Evolutionary conservation across 1,140 invertebrate species (phyloP).

Genomic region (Ceratina calcarata): DNA sequence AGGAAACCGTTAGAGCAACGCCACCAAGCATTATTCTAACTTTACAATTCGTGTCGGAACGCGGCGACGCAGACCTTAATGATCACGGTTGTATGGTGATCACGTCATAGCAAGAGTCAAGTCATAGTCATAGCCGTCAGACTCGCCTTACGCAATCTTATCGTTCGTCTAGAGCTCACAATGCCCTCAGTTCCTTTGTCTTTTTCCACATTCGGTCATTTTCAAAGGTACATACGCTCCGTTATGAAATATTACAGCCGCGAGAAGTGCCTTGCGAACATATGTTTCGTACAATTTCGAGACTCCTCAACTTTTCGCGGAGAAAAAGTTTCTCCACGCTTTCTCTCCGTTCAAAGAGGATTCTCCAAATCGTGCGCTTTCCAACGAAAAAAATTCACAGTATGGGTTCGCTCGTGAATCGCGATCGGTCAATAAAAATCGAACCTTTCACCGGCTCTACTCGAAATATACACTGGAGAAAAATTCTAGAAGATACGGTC

Average conservation of each 20-base stretch:
- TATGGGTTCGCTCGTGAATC: too few species aligned
- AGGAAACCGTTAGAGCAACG: slow-evolving; percentile 42
- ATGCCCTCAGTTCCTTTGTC: slow-evolving; percentile 18
- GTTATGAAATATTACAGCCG: slow-evolving; percentile 16
- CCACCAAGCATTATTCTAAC: slow-evolving; percentile 48
- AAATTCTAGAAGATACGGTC: not conserved
- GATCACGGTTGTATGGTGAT: slow-evolving; percentile 49
- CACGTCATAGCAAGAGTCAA: slow-evolving; percentile 48
- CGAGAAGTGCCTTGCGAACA: not conserved
- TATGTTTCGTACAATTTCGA: not conserved
- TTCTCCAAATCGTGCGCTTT: not conserved
- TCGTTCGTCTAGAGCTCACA: slow-evolving; percentile 39
- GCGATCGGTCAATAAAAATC: not conserved
- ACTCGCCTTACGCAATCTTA: slow-evolving; percentile 50
- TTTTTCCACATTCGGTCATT: slow-evolving; percentile 39
- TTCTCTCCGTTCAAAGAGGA: not conserved
- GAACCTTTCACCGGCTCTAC: not conserved
- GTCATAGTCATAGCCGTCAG: slow-evolving; percentile 44
- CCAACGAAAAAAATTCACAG: not conserved
- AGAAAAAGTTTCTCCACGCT: not conserved
- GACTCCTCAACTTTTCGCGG: not conserved
- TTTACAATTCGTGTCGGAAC: slow-evolving; percentile 49
- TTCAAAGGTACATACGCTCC: not conserved
- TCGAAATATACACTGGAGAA: not conserved
- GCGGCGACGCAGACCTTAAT: slow-evolving; percentile 38